Base-by-base conservation (phyloP, 64 coral and sea anemone species). In the Astreopora myriophthalma region DNA sequence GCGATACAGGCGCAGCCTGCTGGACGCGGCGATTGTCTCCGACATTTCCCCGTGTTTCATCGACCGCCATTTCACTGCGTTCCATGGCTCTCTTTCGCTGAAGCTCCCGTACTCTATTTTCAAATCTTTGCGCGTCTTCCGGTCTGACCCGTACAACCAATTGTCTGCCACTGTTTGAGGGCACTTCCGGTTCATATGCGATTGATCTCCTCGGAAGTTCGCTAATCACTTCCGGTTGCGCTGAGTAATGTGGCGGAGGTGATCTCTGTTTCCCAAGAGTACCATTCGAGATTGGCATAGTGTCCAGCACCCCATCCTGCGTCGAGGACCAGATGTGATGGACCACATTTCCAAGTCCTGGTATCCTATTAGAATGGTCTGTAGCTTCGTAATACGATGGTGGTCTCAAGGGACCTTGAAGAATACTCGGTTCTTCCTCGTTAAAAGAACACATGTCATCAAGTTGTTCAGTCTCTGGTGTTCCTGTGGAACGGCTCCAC, bases 381-480 rank as follows among this genome's bases (percentile, higher is more conserved):
- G 79, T 92, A 20, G 90, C 90, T 64, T 92, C 90, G 51, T 92
- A 84, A 86, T 92, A 92, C 5, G 90, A 92, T 0, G 90, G 90
- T 9, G 90, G 90, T 57, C 90, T 74, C 20, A 92, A 28, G 8
- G 84, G 48, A 40, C 79, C 49, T 28, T 92, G 90, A 36, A 97
- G 32, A n/a, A 88, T 26, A 34, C 95, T 97, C 7, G 95, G 95
- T 51, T 97, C 95, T 20, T 97, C 73, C 25, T 92, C 91, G 8
- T 87, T 80, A 80, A 97, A 97, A 29, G 95, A 97, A 28, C 90
- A 92, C 36, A 94, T 76, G 19, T 97, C 95, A 71, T 86, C 87
- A 5, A 71, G 68, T 17, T 76, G 51, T 22, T 74, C 80, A 11
- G 85, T 84, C 27, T 73, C 85, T 40, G 39, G 78, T 11, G 90